These are phyloP conservation scores for Gallinago solitaria DNA, from an alignment of 2,797 vertebrate genomes.

Conservation along the genomic window DNA sequence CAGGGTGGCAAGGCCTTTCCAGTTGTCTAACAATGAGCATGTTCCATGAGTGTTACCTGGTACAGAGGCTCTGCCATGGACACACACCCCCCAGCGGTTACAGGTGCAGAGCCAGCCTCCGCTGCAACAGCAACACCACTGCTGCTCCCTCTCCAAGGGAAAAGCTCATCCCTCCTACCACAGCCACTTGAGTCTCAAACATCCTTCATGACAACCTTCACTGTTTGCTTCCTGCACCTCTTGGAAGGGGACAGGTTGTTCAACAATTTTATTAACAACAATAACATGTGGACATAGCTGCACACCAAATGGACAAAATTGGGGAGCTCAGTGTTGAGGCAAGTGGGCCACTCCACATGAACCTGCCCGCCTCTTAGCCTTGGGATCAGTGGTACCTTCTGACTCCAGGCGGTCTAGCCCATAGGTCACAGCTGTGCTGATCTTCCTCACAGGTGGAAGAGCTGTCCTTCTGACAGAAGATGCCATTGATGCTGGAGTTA, in stretches of 20 bases:
- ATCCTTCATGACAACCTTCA: background rate
- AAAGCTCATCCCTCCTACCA: background rate
- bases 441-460: slow-evolving; percentile 27
- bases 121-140: background rate
- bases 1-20: background rate
- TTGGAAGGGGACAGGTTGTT: background rate
- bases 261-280: slow-evolving; percentile 17
- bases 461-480: slow-evolving; percentile 59
- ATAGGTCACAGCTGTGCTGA: slow-evolving; percentile 71
- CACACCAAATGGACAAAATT: fast-evolving
- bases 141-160: background rate
- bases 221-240: background rate
- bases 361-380: background rate
- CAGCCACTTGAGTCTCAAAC: background rate
- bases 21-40: background rate
- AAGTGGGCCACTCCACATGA: background rate
- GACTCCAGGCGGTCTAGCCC: slow-evolving; percentile 77
- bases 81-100: background rate
- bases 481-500: background rate
- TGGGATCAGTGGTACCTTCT: slow-evolving; percentile 71
- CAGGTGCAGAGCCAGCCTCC: background rate
- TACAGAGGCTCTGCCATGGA: background rate
- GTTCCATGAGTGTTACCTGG: background rate
- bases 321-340: background rate
- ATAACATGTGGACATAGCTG: background rate